These are phyloP conservation scores for Apeira syringaria DNA, from an alignment of 2,888 invertebrate species.

Conservation along the genomic window DNA sequence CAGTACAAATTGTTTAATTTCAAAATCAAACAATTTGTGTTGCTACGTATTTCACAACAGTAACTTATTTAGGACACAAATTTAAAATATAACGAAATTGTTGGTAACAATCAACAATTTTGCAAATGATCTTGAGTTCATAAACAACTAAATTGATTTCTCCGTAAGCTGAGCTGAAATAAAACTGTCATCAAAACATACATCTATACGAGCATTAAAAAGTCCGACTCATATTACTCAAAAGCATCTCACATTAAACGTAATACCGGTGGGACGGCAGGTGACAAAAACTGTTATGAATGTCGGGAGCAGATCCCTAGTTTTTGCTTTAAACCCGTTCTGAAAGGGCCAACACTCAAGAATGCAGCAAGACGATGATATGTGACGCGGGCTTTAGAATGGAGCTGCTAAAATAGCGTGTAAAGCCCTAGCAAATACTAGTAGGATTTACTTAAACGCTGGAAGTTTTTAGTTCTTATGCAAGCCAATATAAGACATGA, in stretches of 20 bases:
- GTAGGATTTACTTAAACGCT: too few relatives aligned
- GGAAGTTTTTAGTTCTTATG: too few relatives aligned
- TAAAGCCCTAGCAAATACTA: too few relatives aligned
- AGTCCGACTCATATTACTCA: slow-evolving; percentile 44
- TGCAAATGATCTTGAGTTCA: too few relatives aligned
- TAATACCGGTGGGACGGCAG: slow-evolving; percentile 55
- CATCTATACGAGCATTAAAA: slow-evolving; percentile 28
- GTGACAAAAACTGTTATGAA: slow-evolving; percentile 76
- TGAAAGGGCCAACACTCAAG: slow-evolving; percentile 58
- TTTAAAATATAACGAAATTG: too few relatives aligned
- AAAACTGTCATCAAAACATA: slow-evolving; percentile 12
- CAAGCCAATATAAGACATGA: too few relatives aligned
- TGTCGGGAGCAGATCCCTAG: slow-evolving; percentile 51
- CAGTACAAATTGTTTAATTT: too few relatives aligned
- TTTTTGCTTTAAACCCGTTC: slow-evolving; percentile 69
- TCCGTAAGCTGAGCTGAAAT: slow-evolving; percentile 1
- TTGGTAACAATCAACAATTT: too few relatives aligned
- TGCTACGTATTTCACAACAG: too few relatives aligned
- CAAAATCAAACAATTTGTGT: too few relatives aligned
- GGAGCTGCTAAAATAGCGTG: slow-evolving; percentile 32
- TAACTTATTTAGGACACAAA: too few relatives aligned
- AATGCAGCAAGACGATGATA: slow-evolving; percentile 48
- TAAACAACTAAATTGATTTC: slow-evolving; percentile 1
- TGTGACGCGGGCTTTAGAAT: slow-evolving; percentile 23
- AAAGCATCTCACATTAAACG: slow-evolving; percentile 47